phyloP scores from a whole-genome alignment of 2,113 vertebrate species.

The Phalacrocorax pelagicus region DNA sequence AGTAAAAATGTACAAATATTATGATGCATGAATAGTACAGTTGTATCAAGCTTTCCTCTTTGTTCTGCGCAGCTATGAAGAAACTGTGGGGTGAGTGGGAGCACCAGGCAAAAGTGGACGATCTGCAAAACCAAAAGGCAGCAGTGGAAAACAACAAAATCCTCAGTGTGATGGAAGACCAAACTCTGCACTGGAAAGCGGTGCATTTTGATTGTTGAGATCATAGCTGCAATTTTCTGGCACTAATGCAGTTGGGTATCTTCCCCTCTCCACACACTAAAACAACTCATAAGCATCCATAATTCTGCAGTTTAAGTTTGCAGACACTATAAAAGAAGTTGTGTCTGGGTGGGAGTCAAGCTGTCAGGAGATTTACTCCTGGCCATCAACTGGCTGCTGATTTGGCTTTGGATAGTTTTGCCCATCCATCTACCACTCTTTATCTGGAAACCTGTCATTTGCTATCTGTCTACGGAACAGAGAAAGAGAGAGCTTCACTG shows the following conservation, averaged over 20 bases:
- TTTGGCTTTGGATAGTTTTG: not conserved
- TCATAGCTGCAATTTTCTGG: conserved; percentile 67
- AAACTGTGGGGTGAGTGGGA: conserved; percentile 71
- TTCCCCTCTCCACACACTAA: not conserved
- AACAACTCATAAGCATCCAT: not conserved
- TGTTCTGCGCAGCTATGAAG: conserved; percentile 50
- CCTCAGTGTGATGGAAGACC: conserved; percentile 61
- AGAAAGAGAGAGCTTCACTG: not conserved
- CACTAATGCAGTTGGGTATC: conserved; percentile 57
- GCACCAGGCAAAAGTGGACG: conserved; percentile 55
- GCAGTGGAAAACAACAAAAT: conserved; percentile 24
- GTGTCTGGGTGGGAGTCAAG: not conserved
- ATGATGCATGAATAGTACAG: not conserved
- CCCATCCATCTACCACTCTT: not conserved
- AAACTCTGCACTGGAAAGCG: conserved; percentile 65
- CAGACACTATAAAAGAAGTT: not conserved
- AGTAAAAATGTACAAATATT: not conserved
- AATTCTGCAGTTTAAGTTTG: not conserved
- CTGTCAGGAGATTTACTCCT: not conserved
- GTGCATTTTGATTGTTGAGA: conserved; percentile 52
- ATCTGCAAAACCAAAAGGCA: conserved; percentile 62
- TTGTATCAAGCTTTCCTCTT: not conserved
- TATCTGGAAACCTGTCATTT: not conserved
- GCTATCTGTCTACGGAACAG: no score
- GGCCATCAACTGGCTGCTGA: not conserved